Percentiles rank a stretch among this genome's conserved stretches.
These are phyloP conservation scores for Odontamblyopus lacepedii DNA, from an alignment of 2,797 vertebrate species.

Conservation along the genomic window DNA sequence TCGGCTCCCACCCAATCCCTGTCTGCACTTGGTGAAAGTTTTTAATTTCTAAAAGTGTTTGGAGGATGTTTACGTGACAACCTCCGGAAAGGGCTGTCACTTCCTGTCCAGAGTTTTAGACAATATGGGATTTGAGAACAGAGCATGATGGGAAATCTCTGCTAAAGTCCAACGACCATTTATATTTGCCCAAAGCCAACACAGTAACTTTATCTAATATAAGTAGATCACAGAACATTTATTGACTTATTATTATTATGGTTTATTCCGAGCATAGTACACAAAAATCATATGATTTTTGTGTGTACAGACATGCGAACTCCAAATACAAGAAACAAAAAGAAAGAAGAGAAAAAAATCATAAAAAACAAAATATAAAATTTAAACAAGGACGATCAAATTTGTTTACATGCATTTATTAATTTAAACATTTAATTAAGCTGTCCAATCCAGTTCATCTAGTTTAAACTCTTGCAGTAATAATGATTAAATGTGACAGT, in stretches of 20 bases:
- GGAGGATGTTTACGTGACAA: slow-evolving; percentile 51
- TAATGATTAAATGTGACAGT: no score
- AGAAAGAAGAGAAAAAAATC: no score
- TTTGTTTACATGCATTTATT: no score
- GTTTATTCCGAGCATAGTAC: no score
- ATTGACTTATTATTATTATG: neutral
- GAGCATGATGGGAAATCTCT: slow-evolving; percentile 46
- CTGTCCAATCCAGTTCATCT: no score
- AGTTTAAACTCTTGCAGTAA: no score
- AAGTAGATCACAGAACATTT: neutral
- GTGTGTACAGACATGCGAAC: no score
- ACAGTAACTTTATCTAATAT: neutral
- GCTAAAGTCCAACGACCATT: neutral
- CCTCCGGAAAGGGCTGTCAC: slow-evolving; percentile 70
- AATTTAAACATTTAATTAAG: no score
- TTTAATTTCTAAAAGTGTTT: slow-evolving; percentile 1
- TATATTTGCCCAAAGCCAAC: neutral
- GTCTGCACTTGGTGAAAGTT: slow-evolving; percentile 7
- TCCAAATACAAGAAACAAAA: no score
- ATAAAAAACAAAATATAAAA: no score
- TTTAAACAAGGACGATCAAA: no score
- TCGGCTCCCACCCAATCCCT: neutral
- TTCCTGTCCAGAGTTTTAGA: slow-evolving; percentile 65
- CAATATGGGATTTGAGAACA: slow-evolving; percentile 15
- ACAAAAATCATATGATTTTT: no score